Evolutionary conservation across 2,888 invertebrate species (phyloP).

Genomic region (Acanthopleura granulata): DNA sequence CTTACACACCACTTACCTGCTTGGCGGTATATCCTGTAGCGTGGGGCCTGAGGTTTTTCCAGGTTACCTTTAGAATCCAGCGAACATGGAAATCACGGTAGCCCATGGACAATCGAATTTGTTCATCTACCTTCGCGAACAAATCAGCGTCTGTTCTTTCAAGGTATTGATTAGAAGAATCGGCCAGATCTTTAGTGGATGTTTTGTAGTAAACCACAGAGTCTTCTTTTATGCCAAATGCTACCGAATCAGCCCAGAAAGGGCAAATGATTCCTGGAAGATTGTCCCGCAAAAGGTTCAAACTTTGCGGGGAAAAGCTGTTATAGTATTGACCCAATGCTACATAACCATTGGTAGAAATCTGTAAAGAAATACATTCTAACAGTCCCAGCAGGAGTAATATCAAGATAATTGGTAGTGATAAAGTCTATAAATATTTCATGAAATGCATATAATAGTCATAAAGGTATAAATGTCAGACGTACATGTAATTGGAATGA

Average conservation of each 20-base stretch:
- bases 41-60: neutral
- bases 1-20: neutral
- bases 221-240: neutral
- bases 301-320: neutral
- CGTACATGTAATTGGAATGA: no score
- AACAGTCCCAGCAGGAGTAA: no score
- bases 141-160: neutral
- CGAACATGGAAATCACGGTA: neutral
- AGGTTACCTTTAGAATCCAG: conserved; percentile 1
- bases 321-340: neutral
- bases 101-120: neutral
- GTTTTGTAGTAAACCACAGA: neutral
- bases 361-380: neutral
- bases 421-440: no score
- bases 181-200: neutral
- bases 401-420: no score
- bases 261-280: conserved; percentile 5
- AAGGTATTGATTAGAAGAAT: neutral
- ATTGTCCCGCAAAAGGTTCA: neutral
- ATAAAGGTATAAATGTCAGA: no score
- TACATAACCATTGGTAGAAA: conserved; percentile 5
- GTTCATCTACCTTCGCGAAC: neutral
- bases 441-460: no score
- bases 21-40: neutral
- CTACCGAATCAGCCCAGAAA: neutral